These are phyloP conservation scores for Ormia ochracea DNA, from an alignment of 2,888 invertebrate species.

Conservation along the genomic window DNA sequence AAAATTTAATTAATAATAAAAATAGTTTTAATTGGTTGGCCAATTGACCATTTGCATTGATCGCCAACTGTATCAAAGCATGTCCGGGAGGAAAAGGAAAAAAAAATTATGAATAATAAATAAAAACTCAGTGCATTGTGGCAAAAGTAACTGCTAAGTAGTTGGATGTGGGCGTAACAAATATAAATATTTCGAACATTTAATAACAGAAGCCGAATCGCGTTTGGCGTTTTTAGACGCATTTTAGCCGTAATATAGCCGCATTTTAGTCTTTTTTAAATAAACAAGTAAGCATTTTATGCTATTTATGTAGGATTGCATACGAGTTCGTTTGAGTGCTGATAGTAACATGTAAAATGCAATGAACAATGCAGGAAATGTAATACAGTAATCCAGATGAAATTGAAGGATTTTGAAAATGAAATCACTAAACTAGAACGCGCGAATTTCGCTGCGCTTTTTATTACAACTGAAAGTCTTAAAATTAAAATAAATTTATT, in stretches of 20 bases:
- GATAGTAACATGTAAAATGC: no score
- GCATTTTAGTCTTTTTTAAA: neutral
- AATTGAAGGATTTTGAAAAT: no score
- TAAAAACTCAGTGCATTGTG: neutral
- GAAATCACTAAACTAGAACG: no score
- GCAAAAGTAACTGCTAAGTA: conserved; percentile 37
- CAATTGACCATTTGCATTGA: conserved; percentile 23
- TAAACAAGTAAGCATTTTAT: no score
- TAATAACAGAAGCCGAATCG: conserved; percentile 43
- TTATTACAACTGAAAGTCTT: no score
- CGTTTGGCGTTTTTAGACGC: conserved; percentile 2
- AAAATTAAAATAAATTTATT: no score
- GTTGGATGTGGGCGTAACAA: conserved; percentile 54
- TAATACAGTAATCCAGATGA: no score
- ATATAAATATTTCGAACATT: conserved; percentile 55
- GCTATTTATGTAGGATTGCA: no score
- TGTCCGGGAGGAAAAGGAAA: neutral
- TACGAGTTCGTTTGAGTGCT: no score
- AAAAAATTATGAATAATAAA: neutral
- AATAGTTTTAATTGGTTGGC: conserved; percentile 43
- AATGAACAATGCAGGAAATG: no score
- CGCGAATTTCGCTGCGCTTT: no score
- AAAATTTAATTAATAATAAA: conserved; percentile 57
- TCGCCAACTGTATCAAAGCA: conserved; percentile 22
- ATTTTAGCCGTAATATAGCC: neutral